These are phyloP conservation scores for Myopa tessellatipennis DNA, from an alignment of 2,888 invertebrate species.

Conservation along the genomic window DNA sequence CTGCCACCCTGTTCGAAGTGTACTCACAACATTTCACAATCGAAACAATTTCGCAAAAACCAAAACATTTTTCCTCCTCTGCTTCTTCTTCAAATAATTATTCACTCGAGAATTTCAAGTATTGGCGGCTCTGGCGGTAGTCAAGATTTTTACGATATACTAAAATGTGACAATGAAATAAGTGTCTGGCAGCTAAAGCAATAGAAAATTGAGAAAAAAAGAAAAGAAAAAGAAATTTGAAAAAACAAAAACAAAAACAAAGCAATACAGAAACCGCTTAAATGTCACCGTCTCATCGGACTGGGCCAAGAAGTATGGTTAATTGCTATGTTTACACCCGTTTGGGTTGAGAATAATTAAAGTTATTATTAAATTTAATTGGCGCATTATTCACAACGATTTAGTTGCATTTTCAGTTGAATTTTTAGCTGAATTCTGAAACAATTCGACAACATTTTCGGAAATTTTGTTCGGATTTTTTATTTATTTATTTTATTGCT, in stretches of 20 bases:
- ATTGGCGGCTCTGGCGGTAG: conserved; percentile 22
- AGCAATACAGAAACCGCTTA: not conserved
- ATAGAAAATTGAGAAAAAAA: no score
- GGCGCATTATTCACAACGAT: not conserved
- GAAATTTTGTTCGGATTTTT: no score
- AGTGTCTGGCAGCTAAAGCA: not conserved
- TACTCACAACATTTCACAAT: conserved; percentile 14
- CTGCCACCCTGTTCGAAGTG: conserved; percentile 24
- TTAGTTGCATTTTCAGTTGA: not conserved
- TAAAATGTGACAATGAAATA: conserved; percentile 29
- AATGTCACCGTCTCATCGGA: not conserved
- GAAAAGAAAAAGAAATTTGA: not conserved
- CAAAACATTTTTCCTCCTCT: not conserved
- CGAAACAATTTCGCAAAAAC: conserved; percentile 17
- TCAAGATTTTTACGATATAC: conserved; percentile 12
- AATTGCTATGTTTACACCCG: not conserved
- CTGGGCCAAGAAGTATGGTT: not conserved
- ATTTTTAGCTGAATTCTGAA: not conserved
- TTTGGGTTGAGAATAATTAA: not conserved
- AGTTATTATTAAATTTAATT: not conserved
- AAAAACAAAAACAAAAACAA: not conserved
- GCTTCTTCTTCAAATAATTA: not conserved
- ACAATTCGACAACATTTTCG: no score
- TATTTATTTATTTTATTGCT: no score
- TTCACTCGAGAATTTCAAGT: conserved; percentile 28